Conservation (phyloP, 2,113 vertebrate species). For the Lepidothrix coronata region DNA sequence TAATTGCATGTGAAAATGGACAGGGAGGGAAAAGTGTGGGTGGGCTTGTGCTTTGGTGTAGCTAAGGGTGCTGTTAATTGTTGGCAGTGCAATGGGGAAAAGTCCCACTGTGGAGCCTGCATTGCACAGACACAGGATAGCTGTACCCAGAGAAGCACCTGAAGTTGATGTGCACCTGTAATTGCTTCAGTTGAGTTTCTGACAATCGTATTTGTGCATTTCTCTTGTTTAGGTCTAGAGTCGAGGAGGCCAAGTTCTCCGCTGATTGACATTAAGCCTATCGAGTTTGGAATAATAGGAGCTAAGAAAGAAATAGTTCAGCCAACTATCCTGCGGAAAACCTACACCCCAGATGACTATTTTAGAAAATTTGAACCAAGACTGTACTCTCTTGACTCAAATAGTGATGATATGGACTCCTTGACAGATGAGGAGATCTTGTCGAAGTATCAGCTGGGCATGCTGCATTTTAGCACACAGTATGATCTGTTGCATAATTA, state of each 20-base stretch:
- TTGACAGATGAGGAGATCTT: conserved; percentile 88
- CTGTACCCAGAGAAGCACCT: neutral
- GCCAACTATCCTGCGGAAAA: conserved; percentile 79
- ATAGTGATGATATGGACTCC: conserved; percentile 82
- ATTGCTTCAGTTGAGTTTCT: neutral
- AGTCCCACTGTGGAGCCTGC: neutral
- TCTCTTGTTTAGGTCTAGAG: conserved; percentile 76
- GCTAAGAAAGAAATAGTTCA: conserved; percentile 86
- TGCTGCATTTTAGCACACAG: conserved; percentile 90
- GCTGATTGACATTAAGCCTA: conserved; percentile 82
- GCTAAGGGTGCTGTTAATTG: neutral
- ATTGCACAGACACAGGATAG: neutral
- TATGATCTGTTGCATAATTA: conserved; percentile 86
- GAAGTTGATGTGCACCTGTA: rapidly evolving
- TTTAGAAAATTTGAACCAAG: conserved; percentile 85
- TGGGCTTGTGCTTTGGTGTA: neutral
- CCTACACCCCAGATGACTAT: conserved; percentile 81
- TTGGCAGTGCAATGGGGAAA: neutral
- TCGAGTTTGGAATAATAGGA: conserved; percentile 85
- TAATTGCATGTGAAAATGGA: neutral
- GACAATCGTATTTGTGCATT: neutral
- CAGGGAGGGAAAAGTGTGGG: neutral
- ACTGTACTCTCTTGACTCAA: conserved; percentile 82
- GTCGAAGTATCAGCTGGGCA: conserved; percentile 86
- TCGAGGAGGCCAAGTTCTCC: conserved; percentile 83